phyloP scores from a whole-genome alignment of 2,888 invertebrate species.

The Epinotia nisella region DNA sequence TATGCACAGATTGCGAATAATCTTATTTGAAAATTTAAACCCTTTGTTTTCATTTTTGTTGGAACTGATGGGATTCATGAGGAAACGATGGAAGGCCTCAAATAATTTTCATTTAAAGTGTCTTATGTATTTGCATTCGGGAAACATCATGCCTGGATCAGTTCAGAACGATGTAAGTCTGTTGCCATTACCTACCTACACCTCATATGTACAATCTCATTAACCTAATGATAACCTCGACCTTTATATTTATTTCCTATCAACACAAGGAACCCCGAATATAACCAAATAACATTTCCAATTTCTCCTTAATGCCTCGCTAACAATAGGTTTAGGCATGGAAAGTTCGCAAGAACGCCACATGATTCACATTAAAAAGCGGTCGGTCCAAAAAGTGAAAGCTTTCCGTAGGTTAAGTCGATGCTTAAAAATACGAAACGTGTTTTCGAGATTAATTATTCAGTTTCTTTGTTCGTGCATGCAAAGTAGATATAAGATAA shows the following conservation, averaged over 20 bases:
- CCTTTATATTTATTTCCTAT: background rate
- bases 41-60: no score
- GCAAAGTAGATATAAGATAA: no score
- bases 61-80: no score
- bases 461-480: background rate
- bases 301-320: conserved; percentile 23
- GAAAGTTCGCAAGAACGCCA: conserved; percentile 41
- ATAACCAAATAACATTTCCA: background rate
- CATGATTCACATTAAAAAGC: conserved; percentile 36
- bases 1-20: no score
- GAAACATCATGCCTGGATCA: no score
- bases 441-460: background rate
- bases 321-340: conserved; percentile 28
- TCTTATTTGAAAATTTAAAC: no score
- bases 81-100: no score
- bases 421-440: background rate
- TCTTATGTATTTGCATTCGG: no score
- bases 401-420: conserved; percentile 17
- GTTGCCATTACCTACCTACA: no score
- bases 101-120: no score
- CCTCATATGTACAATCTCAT: background rate
- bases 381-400: conserved; percentile 35
- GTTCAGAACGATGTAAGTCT: no score
- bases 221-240: background rate
- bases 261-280: background rate